phyloP scores from a whole-genome alignment of 2,113 vertebrate genomes.

The Engraulis encrasicolus region DNA sequence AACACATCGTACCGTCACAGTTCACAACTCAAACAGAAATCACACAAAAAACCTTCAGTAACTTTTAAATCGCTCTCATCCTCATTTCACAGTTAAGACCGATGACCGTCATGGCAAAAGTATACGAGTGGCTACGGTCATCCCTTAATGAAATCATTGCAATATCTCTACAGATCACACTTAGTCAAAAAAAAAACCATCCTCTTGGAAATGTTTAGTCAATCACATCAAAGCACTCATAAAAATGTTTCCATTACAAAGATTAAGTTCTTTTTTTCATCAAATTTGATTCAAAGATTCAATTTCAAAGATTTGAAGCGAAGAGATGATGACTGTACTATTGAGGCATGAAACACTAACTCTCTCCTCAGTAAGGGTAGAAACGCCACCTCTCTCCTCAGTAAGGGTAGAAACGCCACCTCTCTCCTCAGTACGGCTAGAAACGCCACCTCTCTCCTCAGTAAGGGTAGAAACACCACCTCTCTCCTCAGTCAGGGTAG shows the following conservation, averaged over 20 bases:
- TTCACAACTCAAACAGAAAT: background rate
- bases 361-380: background rate
- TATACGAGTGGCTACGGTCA: background rate
- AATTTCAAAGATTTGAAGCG: background rate
- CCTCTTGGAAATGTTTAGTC: background rate
- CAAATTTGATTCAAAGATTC: background rate
- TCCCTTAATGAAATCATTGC: background rate
- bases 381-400: background rate
- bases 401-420: too few relatives aligned
- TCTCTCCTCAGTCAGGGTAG: background rate
- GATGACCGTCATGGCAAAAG: background rate
- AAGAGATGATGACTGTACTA: background rate
- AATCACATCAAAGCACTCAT: background rate
- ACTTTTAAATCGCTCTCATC: background rate
- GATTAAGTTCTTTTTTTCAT: background rate
- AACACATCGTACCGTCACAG: background rate
- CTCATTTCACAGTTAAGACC: background rate
- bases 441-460: background rate
- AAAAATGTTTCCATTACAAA: background rate
- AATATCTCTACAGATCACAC: background rate
- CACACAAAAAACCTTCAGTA: background rate
- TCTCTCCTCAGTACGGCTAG: background rate
- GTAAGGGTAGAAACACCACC: too few relatives aligned
- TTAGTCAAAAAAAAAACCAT: background rate
- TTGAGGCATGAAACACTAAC: background rate